Evolutionary conservation across 2,888 invertebrate genomes (phyloP).

Genomic region (Plebejus anna): DNA sequence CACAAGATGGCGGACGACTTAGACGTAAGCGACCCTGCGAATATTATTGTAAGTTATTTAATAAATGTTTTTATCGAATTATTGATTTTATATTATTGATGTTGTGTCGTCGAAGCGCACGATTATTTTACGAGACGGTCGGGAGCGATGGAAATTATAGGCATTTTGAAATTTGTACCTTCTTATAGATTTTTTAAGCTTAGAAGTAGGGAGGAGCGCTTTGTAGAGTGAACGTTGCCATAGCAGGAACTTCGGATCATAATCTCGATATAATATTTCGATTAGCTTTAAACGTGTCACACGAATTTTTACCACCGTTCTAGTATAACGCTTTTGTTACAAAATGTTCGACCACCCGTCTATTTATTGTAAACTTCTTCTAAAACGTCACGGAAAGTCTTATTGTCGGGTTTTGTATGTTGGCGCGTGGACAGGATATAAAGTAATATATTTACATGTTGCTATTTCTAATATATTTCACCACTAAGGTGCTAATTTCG

Average conservation of each 20-base stretch:
- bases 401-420: constrained; percentile 34
- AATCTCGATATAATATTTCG: constrained; percentile 42
- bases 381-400: constrained; percentile 24
- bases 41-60: constrained; percentile 72
- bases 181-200: constrained; percentile 55
- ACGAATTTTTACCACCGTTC: constrained; percentile 73
- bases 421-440: constrained; percentile 39
- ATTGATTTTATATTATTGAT: constrained; percentile 54
- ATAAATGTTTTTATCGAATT: constrained; percentile 44
- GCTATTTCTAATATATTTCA: constrained; percentile 54
- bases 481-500: constrained; percentile 73
- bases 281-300: constrained; percentile 73
- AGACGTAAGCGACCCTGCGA: constrained; percentile 68
- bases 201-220: constrained; percentile 58
- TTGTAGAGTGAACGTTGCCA: constrained; percentile 64
- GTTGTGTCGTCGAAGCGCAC: constrained; percentile 67
- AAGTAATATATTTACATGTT: constrained; percentile 50
- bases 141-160: constrained; percentile 47
- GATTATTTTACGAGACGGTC: constrained; percentile 45
- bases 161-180: constrained; percentile 44
- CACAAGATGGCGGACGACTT: constrained; percentile 46
- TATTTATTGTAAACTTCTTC: constrained; percentile 36
- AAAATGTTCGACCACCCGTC: constrained; percentile 50
- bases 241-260: constrained; percentile 54
- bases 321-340: constrained; percentile 47